Percentiles rank a stretch among this genome's conserved stretches.
Evolutionary conservation across 2,113 vertebrate species (phyloP).

Genomic region (Bos taurus): DNA sequence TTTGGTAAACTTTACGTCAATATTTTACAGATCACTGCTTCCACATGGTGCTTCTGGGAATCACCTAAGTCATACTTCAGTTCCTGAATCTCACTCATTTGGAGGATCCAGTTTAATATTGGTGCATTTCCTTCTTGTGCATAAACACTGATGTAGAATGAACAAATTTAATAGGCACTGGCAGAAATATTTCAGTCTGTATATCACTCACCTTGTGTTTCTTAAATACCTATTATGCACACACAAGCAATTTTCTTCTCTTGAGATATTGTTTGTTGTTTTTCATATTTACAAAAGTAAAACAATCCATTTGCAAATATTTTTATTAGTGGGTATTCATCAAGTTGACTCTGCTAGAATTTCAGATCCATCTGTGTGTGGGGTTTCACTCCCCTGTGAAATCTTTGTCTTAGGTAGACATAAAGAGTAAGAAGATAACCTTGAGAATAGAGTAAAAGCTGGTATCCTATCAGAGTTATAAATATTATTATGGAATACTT

Average conservation of each 20-base stretch:
- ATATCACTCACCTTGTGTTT: neutral
- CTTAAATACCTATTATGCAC: neutral
- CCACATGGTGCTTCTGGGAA: slow-evolving; percentile 17
- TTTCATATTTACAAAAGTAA: neutral
- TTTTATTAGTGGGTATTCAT: neutral
- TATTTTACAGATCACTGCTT: slow-evolving; percentile 31
- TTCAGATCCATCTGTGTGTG: neutral
- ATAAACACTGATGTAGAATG: neutral
- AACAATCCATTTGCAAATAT: neutral
- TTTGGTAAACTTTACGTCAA: neutral
- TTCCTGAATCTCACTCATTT: neutral
- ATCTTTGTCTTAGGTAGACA: neutral
- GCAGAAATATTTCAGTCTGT: neutral
- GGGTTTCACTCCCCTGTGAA: neutral
- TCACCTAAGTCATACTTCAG: neutral
- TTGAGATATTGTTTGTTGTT: neutral
- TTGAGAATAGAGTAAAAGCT: neutral
- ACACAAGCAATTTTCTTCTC: neutral
- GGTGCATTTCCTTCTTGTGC: neutral
- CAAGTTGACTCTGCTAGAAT: neutral
- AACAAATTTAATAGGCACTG: neutral
- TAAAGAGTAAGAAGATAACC: neutral
- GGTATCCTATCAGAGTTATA: neutral
- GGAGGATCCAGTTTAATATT: neutral
- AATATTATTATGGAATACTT: neutral